phyloP scores from a whole-genome alignment of 1,140 invertebrate genomes.

The Diachasma alloeum region DNA sequence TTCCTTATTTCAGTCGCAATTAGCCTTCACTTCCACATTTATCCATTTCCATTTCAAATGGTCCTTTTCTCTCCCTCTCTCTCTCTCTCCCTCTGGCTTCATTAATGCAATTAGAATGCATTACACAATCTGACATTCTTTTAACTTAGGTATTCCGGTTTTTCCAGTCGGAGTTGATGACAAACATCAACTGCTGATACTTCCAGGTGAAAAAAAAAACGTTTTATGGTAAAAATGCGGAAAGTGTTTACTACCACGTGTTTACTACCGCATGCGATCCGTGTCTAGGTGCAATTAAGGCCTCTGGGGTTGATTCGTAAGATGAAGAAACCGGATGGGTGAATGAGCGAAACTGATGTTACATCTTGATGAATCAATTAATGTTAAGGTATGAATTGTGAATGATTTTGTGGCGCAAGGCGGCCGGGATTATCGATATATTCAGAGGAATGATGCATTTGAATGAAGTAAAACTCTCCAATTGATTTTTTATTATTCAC shows the following conservation, averaged over 20 bases:
- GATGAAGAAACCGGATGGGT: constrained; percentile 10
- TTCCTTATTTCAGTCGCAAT: neutral
- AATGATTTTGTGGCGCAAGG: too few species aligned
- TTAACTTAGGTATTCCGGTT: neutral
- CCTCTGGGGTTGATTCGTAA: neutral
- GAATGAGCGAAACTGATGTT: neutral
- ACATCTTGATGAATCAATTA: neutral
- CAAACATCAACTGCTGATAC: neutral
- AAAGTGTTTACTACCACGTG: neutral
- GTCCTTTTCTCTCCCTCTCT: neutral
- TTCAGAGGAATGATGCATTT: too few species aligned
- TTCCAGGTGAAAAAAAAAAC: neutral
- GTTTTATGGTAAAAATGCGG: neutral
- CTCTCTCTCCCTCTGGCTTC: neutral
- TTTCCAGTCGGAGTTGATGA: neutral
- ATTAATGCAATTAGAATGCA: neutral
- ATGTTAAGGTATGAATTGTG: neutral
- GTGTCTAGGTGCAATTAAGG: neutral
- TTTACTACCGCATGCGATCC: neutral
- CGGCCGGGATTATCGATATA: too few species aligned
- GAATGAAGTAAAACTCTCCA: too few species aligned
- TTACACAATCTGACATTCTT: neutral
- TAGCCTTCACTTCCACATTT: neutral
- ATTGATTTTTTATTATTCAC: too few species aligned
- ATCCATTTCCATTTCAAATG: neutral